Conservation (phyloP, 2,113 vertebrate species). For the Pachycephala philippinensis region DNA sequence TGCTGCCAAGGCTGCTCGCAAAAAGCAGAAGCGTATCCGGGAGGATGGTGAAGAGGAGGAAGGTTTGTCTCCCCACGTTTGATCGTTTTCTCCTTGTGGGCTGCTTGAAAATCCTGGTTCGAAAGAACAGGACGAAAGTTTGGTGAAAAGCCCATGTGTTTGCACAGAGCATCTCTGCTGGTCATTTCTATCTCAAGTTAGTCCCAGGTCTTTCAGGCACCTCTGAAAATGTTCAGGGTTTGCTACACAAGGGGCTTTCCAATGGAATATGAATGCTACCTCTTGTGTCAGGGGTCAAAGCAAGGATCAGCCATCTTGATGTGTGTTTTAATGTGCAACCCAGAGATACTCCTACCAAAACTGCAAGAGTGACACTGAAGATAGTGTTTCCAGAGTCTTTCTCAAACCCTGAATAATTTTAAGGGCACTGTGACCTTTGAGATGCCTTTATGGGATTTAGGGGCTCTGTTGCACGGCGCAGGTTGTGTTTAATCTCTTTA, state of each 20-base stretch:
- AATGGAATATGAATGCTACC: background rate
- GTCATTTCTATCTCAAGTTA: background rate
- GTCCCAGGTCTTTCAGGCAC: background rate
- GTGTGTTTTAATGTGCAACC: background rate
- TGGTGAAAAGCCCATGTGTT: background rate
- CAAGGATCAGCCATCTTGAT: background rate
- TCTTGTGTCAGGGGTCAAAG: background rate
- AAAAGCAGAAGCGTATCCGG: constrained; percentile 89
- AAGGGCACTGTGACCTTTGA: background rate
- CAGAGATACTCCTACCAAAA: background rate
- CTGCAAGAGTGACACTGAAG: background rate
- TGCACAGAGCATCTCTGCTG: background rate
- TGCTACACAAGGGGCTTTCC: background rate
- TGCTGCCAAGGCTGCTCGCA: constrained; percentile 83
- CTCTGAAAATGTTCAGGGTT: background rate
- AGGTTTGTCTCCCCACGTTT: constrained; percentile 56
- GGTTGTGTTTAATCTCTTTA: background rate
- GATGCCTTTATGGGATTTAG: background rate
- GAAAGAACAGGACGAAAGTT: background rate
- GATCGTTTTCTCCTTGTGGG: background rate
- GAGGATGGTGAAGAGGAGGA: constrained; percentile 85
- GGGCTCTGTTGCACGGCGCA: background rate
- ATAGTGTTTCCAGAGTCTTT: background rate
- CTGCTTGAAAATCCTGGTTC: background rate
- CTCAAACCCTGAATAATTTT: background rate